Percentiles rank a stretch among this genome's conserved stretches.
phyloP scores from a whole-genome alignment of 2,888 invertebrate genomes.

The Sphinx pinastri region DNA sequence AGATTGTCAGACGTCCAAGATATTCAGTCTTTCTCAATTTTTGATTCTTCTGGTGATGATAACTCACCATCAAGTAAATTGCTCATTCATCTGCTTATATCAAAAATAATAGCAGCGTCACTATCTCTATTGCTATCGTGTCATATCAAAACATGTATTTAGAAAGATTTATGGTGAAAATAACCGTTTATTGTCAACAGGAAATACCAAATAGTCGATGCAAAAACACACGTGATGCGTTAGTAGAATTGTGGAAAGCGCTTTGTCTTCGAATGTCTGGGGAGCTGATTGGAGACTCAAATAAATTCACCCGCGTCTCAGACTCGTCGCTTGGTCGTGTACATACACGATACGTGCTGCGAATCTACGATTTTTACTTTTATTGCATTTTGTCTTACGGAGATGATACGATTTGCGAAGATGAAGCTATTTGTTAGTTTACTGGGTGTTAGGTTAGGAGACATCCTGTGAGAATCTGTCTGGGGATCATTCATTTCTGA shows the following conservation, averaged over 20 bases:
- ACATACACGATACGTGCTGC: conserved; percentile 50
- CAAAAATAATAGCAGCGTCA: too few species aligned
- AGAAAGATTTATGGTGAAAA: neutral
- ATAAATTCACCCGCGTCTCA: conserved; percentile 62
- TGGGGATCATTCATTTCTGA: too few species aligned
- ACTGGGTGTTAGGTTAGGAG: neutral
- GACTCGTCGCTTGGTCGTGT: conserved; percentile 45
- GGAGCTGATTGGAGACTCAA: conserved; percentile 74
- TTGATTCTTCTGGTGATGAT: too few species aligned
- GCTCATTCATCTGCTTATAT: too few species aligned
- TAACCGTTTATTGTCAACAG: neutral
- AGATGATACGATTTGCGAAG: conserved; percentile 3
- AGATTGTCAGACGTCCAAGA: too few species aligned
- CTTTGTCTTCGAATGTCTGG: conserved; percentile 64
- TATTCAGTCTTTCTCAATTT: too few species aligned
- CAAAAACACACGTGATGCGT: conserved; percentile 39
- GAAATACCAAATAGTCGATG: conserved; percentile 31
- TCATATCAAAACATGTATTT: too few species aligned
- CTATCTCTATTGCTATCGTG: too few species aligned
- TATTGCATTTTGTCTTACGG: conserved; percentile 25
- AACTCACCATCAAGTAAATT: too few species aligned
- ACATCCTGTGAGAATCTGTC: too few species aligned
- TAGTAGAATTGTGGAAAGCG: conserved; percentile 55
- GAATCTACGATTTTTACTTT: conserved; percentile 44
- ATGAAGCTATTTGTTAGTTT: neutral